Conservation (phyloP, 30 jellyfish, hydroid and myxozoan species). For the Hydractinia symbiolongicarpus region DNA sequence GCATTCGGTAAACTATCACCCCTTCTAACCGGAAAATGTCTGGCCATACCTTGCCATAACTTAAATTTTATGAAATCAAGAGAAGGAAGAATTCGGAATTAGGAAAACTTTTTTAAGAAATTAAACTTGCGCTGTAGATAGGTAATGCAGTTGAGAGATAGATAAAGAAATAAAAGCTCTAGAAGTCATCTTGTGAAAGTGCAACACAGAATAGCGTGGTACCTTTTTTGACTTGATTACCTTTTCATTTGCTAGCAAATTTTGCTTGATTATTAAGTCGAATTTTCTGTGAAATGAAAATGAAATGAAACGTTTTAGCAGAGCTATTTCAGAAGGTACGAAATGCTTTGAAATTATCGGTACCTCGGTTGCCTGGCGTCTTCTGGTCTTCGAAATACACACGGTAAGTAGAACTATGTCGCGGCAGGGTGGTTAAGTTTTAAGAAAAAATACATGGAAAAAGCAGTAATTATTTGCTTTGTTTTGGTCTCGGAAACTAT, state of each 20-base stretch:
- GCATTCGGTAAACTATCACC: no score
- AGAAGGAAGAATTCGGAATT: background rate
- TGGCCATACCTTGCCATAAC: constrained; percentile 20
- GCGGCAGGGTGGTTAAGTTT: no score
- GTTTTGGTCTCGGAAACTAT: no score
- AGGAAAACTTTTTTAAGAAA: background rate
- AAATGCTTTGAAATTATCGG: no score
- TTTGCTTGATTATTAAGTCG: constrained; percentile 14
- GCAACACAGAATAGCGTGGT: background rate
- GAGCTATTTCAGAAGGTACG: background rate
- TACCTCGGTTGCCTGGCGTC: no score
- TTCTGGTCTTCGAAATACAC: no score
- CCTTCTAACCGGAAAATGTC: background rate
- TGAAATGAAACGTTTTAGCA: background rate
- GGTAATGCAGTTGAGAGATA: background rate
- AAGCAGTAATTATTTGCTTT: no score
- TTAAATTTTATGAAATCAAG: background rate
- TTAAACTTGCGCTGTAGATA: background rate
- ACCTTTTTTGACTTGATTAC: constrained; percentile 14
- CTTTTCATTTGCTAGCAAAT: constrained; percentile 1
- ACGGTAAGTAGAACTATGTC: no score
- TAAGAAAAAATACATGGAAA: no score
- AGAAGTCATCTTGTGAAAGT: background rate
- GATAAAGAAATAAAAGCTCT: background rate
- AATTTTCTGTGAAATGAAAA: constrained; percentile 14